These are phyloP conservation scores for Caenorhabditis sulstoni DNA, from an alignment of 2,888 invertebrate species.

Conservation along the genomic window DNA sequence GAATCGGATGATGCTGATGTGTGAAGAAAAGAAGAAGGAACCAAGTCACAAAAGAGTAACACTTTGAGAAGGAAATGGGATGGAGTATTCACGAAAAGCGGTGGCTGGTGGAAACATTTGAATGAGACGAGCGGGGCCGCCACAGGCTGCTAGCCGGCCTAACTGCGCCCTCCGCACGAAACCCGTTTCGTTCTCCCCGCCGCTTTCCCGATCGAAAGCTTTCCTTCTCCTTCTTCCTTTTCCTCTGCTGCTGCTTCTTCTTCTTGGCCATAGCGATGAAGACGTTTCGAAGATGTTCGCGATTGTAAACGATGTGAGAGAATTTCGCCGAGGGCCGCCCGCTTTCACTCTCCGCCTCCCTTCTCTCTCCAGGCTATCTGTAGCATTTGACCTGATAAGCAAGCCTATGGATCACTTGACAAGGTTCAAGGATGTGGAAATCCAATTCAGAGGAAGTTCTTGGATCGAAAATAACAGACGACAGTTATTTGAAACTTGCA, in stretches of 20 bases:
- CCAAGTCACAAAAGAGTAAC: neutral
- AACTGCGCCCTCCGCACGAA: slow-evolving; percentile 17
- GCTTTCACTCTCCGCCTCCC: slow-evolving; percentile 28
- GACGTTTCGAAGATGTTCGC: slow-evolving; percentile 53
- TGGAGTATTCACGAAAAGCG: slow-evolving; percentile 40
- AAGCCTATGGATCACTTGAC: slow-evolving; percentile 6
- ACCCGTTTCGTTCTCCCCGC: slow-evolving; percentile 35
- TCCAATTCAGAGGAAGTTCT: neutral
- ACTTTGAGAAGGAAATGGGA: neutral
- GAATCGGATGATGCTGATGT: no score
- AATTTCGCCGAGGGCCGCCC: slow-evolving; percentile 11
- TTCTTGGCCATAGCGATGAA: slow-evolving; percentile 21
- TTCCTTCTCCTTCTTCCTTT: slow-evolving; percentile 28
- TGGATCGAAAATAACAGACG: neutral
- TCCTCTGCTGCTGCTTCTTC: slow-evolving; percentile 28
- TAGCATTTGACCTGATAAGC: slow-evolving; percentile 56
- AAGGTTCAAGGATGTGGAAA: neutral
- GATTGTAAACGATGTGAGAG: slow-evolving; percentile 58
- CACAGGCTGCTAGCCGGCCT: slow-evolving; percentile 50
- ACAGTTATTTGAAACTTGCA: neutral
- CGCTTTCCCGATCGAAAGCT: slow-evolving; percentile 33
- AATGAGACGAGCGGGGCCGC: slow-evolving; percentile 38
- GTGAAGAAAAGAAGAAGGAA: neutral
- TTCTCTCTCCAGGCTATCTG: slow-evolving; percentile 27
- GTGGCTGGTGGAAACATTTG: slow-evolving; percentile 45